Evolutionary conservation across 2,797 vertebrate species (phyloP), one percentile per base, ranked within the genome.

Genomic region (Pangasius larnaudii): DNA sequence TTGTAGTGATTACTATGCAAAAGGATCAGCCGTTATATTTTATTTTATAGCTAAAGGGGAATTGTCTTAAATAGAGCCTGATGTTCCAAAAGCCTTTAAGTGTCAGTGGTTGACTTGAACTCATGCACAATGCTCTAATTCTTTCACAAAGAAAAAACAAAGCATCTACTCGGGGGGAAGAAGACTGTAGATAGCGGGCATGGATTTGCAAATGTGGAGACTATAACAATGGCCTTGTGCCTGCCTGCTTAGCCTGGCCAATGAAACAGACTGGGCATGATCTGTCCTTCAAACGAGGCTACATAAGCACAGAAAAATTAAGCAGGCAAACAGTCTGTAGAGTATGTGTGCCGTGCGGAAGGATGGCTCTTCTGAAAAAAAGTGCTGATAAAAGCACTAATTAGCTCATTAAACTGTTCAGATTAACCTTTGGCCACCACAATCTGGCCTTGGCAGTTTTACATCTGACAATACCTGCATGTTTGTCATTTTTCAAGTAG

Each of bases 371-470:
- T 90, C 77, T 91, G 78, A 89, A 79, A 53, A 53, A 90, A 89
- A 89, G 72, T 84, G 88, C 91, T 90, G 83, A 90, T 90, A 89
- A 89, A 87, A 86, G 75, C 87, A 89, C 84, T 91, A 90, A 89
- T 88, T 61, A 90, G 89, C 83, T 91, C 87, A 84, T 91, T 91
- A 91, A 87, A 74, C 71, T 61, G 89, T 87, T 85, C 84, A 87
- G 86, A 85, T 89, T 87, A 78, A 89, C 91, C 91, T 91, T 90
- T 90, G 88, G 53, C 86, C 79, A 85, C 51, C n/a, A 74, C 86
- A 87, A 2, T 81, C 42, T 69, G 53, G 89, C 85, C 82, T 83
- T 90, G 77, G 89, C 88, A 85, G 27, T 69, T 9, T 72, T 71
- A 72, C 59, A 87, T 82, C 89, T 90, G 75, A 89, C 84, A 90